These are phyloP conservation scores for Lutjanus erythropterus DNA, from an alignment of 2,113 vertebrate genomes.

Conservation along the genomic window DNA sequence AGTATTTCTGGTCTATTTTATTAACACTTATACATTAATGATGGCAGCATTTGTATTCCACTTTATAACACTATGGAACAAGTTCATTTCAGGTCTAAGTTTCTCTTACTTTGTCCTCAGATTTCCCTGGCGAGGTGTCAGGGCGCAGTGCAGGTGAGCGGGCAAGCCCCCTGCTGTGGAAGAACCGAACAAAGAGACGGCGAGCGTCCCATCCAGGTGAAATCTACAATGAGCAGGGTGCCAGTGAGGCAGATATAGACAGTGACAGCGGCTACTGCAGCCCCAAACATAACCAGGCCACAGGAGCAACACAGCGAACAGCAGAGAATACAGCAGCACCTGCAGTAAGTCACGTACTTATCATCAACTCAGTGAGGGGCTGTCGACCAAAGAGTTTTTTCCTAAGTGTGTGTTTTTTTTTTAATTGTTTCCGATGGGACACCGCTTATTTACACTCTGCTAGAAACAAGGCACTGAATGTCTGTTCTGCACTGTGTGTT, in stretches of 20 bases:
- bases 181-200: conserved; percentile 89
- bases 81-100: neutral
- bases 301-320: conserved; percentile 73
- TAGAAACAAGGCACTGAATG: too few relatives aligned
- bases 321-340: conserved; percentile 78
- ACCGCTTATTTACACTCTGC: too few relatives aligned
- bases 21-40: too few relatives aligned
- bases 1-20: neutral
- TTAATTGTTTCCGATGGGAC: too few relatives aligned
- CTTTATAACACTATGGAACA: neutral
- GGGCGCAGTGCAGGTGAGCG: conserved; percentile 90
- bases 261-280: conserved; percentile 99
- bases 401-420: too few relatives aligned
- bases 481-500: too few relatives aligned
- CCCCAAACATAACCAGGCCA: conserved; percentile 93
- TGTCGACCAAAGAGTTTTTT: too few relatives aligned
- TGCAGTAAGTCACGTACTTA: conserved; percentile 56
- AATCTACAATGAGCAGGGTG: conserved; percentile 92
- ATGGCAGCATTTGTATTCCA: neutral
- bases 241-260: conserved; percentile 96
- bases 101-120: conserved; percentile 75
- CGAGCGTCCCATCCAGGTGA: conserved; percentile 91
- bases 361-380: too few relatives aligned
- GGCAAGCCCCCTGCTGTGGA: conserved; percentile 88
- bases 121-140: conserved; percentile 93